A percentile compares a stretch with the other conserved stretches of the same genome.
phyloP scores from a whole-genome alignment of 2,888 invertebrate species.

The Elmis aenea region DNA sequence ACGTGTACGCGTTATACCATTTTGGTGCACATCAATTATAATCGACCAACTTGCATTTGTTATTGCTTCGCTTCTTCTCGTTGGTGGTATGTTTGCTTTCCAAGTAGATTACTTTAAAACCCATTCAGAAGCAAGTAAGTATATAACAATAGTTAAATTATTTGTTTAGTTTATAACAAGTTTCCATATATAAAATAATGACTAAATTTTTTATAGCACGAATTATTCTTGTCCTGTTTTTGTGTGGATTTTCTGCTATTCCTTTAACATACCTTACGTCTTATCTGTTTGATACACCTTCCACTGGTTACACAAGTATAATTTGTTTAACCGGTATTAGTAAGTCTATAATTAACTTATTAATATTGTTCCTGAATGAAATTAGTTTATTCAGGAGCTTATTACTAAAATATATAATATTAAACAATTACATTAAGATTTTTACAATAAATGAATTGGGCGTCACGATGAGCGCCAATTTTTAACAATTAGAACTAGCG shows the following conservation, averaged over 20 bases:
- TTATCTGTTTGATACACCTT: constrained; percentile 63
- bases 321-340: constrained; percentile 68
- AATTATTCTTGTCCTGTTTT: constrained; percentile 58
- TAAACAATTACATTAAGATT: no score
- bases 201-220: constrained; percentile 49
- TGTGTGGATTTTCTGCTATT: constrained; percentile 68
- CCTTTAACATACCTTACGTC: constrained; percentile 69
- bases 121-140: constrained; percentile 50
- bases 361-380: no score
- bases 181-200: no score
- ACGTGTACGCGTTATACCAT: constrained; percentile 60
- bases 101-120: constrained; percentile 59
- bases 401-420: no score
- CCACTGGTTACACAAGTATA: constrained; percentile 69
- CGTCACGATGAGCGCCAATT: no score
- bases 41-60: constrained; percentile 65
- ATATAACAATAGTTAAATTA: no score
- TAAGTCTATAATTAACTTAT: constrained; percentile 47
- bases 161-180: no score
- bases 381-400: no score
- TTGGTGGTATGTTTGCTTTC: constrained; percentile 60
- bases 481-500: no score
- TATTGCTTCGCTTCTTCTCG: constrained; percentile 52
- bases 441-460: no score
- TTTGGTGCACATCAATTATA: constrained; percentile 65